Base-by-base conservation (phyloP, 2,797 vertebrate genomes). In the Galaxias olidus region DNA sequence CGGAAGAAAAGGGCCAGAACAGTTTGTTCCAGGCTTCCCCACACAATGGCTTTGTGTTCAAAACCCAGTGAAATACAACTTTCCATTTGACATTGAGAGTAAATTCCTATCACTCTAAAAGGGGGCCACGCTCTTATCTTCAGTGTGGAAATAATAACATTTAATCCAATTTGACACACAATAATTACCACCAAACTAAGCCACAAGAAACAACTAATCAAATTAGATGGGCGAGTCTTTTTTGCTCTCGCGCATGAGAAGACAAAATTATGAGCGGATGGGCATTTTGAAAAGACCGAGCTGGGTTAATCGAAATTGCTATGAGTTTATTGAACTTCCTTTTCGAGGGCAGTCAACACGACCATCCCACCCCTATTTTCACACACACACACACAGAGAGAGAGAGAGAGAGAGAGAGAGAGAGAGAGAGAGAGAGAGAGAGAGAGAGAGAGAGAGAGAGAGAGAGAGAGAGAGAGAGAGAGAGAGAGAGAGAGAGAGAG, bases 181-280 rank as follows among this genome's bases (percentile, higher is more conserved):
- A 55, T 62, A 67, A 73, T 67, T 63, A 63, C 49, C 44, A 58
- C 43, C 47, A 66, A 64, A 69, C 43, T 5, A 62, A 56, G 65
- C 43, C 61, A 68, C 58, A 50, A 67, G 56, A 55, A 61, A 66
- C 58, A 49, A 59, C 64, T 50, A 61, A 62, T 71, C 69, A 54
- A 73, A 70, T 72, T 61, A 57, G 48, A 60, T 9, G 20, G n/a
- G n/a, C n/a, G n/a, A n/a, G 13, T 18, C 42, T 4, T 53, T 11
- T n/a, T 42, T 18, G 10, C n/a, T 42, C 61, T 18, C 17, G 45
- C 9, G 59, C 54, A 42, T 41, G 59, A 19, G 52, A 52, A 67
- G 53, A 69, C 18, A 58, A 51, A 48, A 66, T 61, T 12, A 18
- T 20, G 13, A 52, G 43, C 4, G 59, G 50, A 67, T 46, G 55